Conservation (phyloP, 1,140 invertebrate species). For the Drosophila subobscura region DNA sequence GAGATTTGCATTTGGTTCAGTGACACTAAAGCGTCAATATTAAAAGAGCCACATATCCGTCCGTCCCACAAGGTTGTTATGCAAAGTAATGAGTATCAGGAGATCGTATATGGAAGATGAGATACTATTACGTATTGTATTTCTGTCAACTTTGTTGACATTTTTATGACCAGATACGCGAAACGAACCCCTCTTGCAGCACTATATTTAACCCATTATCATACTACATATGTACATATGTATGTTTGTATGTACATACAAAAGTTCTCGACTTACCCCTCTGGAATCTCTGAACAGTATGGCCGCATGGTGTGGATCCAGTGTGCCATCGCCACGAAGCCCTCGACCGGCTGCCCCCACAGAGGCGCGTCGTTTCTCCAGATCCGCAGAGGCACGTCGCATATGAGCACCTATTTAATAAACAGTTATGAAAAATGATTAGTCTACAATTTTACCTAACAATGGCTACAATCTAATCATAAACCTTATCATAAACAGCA, state of each 20-base stretch:
- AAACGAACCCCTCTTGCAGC: no score
- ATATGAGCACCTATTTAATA: constrained; percentile 87
- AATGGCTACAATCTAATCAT: not conserved
- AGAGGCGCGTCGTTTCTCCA: constrained; percentile 89
- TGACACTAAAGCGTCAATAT: no score
- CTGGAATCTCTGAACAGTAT: constrained; percentile 94
- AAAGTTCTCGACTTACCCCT: constrained; percentile 88
- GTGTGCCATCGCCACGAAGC: constrained; percentile 83
- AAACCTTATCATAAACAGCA: constrained; percentile 52
- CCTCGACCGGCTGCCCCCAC: constrained; percentile 86
- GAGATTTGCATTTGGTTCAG: no score
- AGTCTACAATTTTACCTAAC: not conserved
- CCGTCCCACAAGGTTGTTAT: no score
- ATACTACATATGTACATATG: not conserved
- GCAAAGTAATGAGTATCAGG: no score
- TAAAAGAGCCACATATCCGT: no score
- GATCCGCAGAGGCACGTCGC: constrained; percentile 89
- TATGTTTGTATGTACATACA: no score
- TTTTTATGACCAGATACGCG: no score
- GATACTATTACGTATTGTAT: no score
- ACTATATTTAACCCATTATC: not conserved
- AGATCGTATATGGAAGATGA: no score
- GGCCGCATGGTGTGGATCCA: constrained; percentile 93
- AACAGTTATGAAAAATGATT: not conserved
- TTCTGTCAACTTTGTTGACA: no score